A percentile compares a stretch with the other conserved stretches of the same genome.
These are phyloP conservation scores for Naja naja DNA, from an alignment of 2,113 vertebrate genomes.

Conservation along the genomic window DNA sequence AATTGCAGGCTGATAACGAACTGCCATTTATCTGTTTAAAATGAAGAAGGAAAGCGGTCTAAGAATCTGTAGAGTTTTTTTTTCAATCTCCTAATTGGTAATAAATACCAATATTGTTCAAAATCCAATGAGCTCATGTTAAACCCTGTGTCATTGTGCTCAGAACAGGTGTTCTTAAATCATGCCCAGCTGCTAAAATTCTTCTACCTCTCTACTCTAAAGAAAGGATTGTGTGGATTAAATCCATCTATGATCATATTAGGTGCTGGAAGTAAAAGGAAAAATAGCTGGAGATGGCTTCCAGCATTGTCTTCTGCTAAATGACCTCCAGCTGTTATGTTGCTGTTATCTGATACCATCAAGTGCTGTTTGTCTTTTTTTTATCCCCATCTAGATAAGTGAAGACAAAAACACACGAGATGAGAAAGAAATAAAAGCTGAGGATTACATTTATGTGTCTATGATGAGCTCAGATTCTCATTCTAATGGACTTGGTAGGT, in stretches of 20 bases:
- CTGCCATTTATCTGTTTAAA: background rate
- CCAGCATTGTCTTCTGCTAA: background rate
- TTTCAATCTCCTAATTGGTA: background rate
- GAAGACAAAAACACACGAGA: constrained; percentile 13
- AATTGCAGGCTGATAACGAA: background rate
- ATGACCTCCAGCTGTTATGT: background rate
- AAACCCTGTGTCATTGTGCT: background rate
- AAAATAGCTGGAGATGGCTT: background rate
- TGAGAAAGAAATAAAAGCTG: constrained; percentile 19
- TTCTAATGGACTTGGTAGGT: constrained; percentile 51
- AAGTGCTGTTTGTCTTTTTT: constrained; percentile 26
- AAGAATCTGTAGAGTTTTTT: background rate
- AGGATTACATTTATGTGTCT: constrained; percentile 5
- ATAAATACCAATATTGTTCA: background rate
- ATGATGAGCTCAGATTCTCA: constrained; percentile 36
- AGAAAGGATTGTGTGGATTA: constrained; percentile 1
- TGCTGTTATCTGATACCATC: background rate
- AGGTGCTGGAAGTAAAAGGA: background rate
- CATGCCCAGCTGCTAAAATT: background rate
- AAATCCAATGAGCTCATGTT: background rate
- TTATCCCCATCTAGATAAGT: constrained; percentile 51
- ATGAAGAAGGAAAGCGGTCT: background rate
- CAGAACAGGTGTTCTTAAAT: background rate
- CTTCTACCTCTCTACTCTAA: background rate
- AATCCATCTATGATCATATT: background rate